Percentiles rank a stretch among this genome's conserved stretches.
These are phyloP conservation scores for Psittacara wagleri DNA, from an alignment of 2,113 vertebrate species.

Conservation along the genomic window DNA sequence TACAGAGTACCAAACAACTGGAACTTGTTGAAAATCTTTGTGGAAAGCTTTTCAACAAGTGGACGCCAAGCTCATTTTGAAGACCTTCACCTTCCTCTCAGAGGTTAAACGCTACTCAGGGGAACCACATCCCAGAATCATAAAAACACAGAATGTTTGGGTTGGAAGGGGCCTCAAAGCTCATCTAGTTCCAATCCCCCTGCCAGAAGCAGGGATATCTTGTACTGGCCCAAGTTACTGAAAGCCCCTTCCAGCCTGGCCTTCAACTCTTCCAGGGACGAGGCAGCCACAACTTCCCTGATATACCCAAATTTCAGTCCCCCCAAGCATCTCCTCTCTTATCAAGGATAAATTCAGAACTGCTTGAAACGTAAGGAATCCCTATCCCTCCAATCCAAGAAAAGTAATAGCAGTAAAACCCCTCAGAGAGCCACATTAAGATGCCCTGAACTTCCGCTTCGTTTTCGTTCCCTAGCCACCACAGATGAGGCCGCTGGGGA, in stretches of 20 bases:
- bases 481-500: neutral
- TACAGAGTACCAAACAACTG: fast-evolving
- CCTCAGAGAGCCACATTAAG: neutral
- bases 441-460: neutral
- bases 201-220: neutral
- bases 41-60: neutral
- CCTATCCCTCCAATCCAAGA: fast-evolving
- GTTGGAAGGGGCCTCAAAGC: neutral
- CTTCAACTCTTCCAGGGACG: neutral
- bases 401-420: fast-evolving
- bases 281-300: neutral
- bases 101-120: neutral
- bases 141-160: neutral
- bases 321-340: too few relatives aligned
- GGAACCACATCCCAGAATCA: neutral
- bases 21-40: neutral
- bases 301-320: neutral
- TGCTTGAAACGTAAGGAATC: fast-evolving
- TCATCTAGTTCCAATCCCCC: neutral
- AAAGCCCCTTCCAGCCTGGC: neutral
- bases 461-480: neutral
- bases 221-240: neutral
- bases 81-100: neutral
- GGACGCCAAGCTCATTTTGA: too few relatives aligned
- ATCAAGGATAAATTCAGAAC: fast-evolving